Base-by-base conservation (phyloP, 2,113 vertebrate genomes). In the Noturus placidus region DNA sequence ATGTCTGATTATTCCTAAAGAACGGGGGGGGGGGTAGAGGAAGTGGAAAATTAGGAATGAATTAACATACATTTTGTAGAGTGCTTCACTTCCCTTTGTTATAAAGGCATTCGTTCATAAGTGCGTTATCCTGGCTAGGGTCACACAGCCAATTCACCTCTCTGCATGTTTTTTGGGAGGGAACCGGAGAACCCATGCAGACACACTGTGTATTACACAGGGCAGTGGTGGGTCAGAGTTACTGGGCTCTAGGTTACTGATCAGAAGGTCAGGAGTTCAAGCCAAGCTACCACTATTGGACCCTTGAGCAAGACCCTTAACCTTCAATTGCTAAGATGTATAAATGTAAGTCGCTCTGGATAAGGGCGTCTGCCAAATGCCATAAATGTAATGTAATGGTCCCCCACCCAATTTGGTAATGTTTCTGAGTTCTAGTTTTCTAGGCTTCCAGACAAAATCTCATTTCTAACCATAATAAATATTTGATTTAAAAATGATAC, bases 1-100 rank as follows among this genome's bases (percentile, higher is more conserved):
- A 88, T 81, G 46, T 61, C n/a, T 22, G 54, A 35, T 85, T 82
- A 54, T 83, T 77, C 67, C 76, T 84, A 57, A 33, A 78, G 22
- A 50, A 63, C 22, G 22, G 20, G 57, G 20, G 30, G 17, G 17
- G 42, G 42, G n/a, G n/a, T n/a, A 7, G 70, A 70, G 5, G 8
- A 72, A 54, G 33, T 0, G 22, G 15, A 81, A 6, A 35, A 61
- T 81, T 38, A 59, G 33, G 25, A 61, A 25, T 27, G 2, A 1
- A 7, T 14, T 25, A 52, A 2, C 42, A 72, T 38, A 42, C 17
- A 72, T 72, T 72, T 33, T 30, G 5, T 5, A 33, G 5, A 72
- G 6, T 38, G 19, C 6, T 9, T 38, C 35, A 72, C 65, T 17
- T 33, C 65, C n/a, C 1, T 69, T 14, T 72, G 15, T 38, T 38